These are phyloP conservation scores for Bombyx mori DNA, from an alignment of 1,140 invertebrate species.

Conservation along the genomic window DNA sequence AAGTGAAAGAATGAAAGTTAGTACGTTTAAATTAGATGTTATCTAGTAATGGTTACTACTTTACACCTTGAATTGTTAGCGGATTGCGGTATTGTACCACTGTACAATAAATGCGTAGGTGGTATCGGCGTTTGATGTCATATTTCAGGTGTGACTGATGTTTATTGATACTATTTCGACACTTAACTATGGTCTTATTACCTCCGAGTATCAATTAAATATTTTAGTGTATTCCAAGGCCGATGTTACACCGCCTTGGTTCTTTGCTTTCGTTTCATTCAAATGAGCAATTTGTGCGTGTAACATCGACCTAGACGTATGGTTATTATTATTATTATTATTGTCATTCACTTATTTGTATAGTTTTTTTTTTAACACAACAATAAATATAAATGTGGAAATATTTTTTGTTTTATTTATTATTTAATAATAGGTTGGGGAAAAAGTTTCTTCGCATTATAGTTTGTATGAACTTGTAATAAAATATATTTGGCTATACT, in stretches of 20 bases:
- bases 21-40: constrained; percentile 35
- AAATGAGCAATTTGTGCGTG: constrained; percentile 1
- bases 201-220: constrained; percentile 70
- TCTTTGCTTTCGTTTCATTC: constrained; percentile 5
- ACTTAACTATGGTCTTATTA: constrained; percentile 63
- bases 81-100: constrained; percentile 33
- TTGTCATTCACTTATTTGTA: constrained; percentile 68
- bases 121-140: constrained; percentile 26
- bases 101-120: constrained; percentile 21
- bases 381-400: constrained; percentile 69
- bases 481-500: no score
- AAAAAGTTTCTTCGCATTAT: no score
- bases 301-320: constrained; percentile 19
- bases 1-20: constrained; percentile 48
- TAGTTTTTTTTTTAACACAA: constrained; percentile 68
- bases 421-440: no score
- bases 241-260: constrained; percentile 36
- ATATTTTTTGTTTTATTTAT: constrained; percentile 51
- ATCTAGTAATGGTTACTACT: constrained; percentile 28
- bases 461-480: no score
- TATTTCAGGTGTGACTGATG: constrained; percentile 52
- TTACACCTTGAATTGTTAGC: neutral
- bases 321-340: constrained; percentile 50
- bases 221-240: constrained; percentile 43
- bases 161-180: constrained; percentile 59